Evolutionary conservation across 2,888 invertebrate genomes (phyloP), one percentile per base, ranked within the genome.

Genomic region (Celastrina argiolus): DNA sequence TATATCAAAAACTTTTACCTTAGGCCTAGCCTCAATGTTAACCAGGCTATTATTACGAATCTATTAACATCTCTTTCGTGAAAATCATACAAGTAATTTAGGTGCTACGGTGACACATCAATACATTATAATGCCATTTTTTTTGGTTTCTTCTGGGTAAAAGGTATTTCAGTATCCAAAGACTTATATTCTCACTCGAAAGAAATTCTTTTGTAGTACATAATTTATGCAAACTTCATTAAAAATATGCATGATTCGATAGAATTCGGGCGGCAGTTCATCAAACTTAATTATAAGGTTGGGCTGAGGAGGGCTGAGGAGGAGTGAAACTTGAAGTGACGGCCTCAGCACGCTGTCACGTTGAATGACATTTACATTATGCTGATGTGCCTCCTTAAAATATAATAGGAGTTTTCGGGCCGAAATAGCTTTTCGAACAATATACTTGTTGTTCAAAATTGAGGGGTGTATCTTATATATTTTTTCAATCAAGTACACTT

Each of bases 221-320:
- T 51, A 51, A 51, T 51, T 51, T 51, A 51, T 34, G 18, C 18
- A 8, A n/a, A 59, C 34, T 59, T 1, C 18, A 59, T 59, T 59
- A 59, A 59, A 59, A 51, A 51, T 22, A 22, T 26, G 51, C 51
- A 5, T 12, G 51, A 26, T 51, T 59, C 16, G 59, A 34, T 34
- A 59, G 34, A 59, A 31, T 26, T 34, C 34, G 16, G 31, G 59
- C 10, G 56, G 26, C 56, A 56, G 61, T 61, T 61, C 61, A 61
- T 61, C 61, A 61, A 61, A 61, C 59, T 39, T 61, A 36, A 61
- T 61, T 61, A 61, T 61, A 4, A 59, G 61, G 61, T 26, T 56
- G 28, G 12, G 28, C 51, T n/a, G 36, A 36, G 36, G 8, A 36
- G 36, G n/a, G n/a, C n/a, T 36, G 1, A 36, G 56, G 26, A 56